Base-by-base conservation (phyloP, 2,113 vertebrate genomes). In the Dinomys branickii region DNA sequence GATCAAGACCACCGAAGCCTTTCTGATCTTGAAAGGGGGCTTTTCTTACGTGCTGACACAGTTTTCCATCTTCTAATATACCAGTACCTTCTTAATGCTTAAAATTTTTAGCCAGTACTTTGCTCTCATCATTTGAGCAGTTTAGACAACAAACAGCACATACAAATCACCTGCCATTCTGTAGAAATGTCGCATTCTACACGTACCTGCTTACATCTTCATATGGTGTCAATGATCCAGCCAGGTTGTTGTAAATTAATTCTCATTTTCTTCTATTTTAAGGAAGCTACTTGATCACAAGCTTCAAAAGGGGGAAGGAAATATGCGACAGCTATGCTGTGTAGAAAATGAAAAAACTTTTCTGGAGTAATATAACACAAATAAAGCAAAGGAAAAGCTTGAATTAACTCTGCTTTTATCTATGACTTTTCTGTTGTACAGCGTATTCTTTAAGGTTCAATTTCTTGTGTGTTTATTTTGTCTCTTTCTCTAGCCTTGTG, bases 221-320 rank as follows among this genome's bases (percentile, higher is more conserved):
- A 9, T 33, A 28, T 7, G 56, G 17, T 22, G 30, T 54, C 14
- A 65, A 14, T 80, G 17, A 96, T 22, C 56, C 61, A 75, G 16
- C 1, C n/a, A 63, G 19, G 81, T 69, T 92, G 50, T 47, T 22
- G 44, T 90, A 56, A 91, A 73, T 73, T 54, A 86, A 96, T 67
- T 50, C 47, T 90, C 33, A 33, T 85, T 75, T 86, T 67, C 26
- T 20, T 12, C 28, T 88, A n/a, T 47, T 97, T 83, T 90, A 88
- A 73, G 52, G 30, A 84, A 94, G 63, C 1, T 35, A 3, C 7
- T 10, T 77, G 12, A 81, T 63, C 22, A 87, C 19, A 71, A 33
- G 54, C 41, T 84, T 90, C 41, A 69, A 90, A 88, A 69, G 61
- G 26, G 20, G 5, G 71, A 94, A 95, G 83, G 33, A 90, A 19